These are phyloP conservation scores for Seladonia tumulorum DNA, from an alignment of 2,888 invertebrate genomes.

Conservation along the genomic window DNA sequence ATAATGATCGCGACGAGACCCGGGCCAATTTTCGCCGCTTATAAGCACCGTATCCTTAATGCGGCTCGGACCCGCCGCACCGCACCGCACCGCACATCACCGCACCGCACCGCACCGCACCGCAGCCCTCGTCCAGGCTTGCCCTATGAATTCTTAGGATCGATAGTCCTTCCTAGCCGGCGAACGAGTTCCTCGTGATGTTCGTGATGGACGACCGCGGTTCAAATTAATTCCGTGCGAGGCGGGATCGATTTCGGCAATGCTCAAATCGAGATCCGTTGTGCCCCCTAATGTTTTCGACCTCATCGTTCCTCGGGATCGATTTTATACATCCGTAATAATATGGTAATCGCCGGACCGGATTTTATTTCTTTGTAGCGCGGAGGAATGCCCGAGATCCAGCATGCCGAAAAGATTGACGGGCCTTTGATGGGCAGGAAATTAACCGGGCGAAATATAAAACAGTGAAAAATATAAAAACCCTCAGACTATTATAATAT, in stretches of 20 bases:
- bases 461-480: too few relatives aligned
- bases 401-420: background rate
- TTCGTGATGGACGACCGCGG: conserved; percentile 11
- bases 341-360: background rate
- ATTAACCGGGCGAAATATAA: too few relatives aligned
- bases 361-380: background rate
- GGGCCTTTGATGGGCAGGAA: too few relatives aligned
- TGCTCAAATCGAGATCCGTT: conserved; percentile 9
- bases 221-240: conserved; percentile 31
- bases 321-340: background rate
- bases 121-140: background rate
- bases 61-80: conserved; percentile 5
- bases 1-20: conserved; percentile 74
- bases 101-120: too few relatives aligned
- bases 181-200: background rate
- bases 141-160: conserved; percentile 63
- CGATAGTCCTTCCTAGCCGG: conserved; percentile 24
- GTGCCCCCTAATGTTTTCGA: background rate
- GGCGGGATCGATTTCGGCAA: conserved; percentile 7
- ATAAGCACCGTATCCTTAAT: conserved; percentile 55
- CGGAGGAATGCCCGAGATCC: background rate
- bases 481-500: too few relatives aligned
- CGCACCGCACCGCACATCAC: background rate
- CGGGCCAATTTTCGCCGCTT: conserved; percentile 67
- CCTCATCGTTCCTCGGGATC: background rate